A percentile compares a stretch with the other conserved stretches of the same genome.
phyloP scores from a whole-genome alignment of 2,113 vertebrate species.

The Erythrocebus patas region DNA sequence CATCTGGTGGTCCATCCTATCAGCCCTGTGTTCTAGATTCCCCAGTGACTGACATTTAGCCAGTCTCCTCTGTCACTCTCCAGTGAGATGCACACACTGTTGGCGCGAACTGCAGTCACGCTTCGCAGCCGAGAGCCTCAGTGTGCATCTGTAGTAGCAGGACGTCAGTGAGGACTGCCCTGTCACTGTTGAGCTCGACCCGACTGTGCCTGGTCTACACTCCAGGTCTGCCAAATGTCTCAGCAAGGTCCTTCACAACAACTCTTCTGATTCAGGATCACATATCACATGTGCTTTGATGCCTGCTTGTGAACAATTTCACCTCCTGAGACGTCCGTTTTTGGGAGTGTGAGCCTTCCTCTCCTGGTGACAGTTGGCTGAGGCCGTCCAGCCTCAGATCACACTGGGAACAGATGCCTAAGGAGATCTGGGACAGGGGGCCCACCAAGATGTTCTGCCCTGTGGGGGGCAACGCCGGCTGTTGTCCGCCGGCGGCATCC shows the following conservation, averaged over 20 bases:
- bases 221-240: neutral
- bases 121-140: neutral
- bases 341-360: neutral
- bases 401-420: neutral
- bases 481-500: neutral
- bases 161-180: neutral
- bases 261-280: neutral
- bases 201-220: neutral
- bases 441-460: neutral
- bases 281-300: neutral
- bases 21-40: neutral
- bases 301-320: neutral
- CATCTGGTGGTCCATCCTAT: neutral
- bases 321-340: neutral
- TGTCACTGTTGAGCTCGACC: fast-evolving
- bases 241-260: fast-evolving
- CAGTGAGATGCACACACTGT: fast-evolving
- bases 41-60: too few species aligned
- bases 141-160: neutral
- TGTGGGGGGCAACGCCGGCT: too few species aligned
- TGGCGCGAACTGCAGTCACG: neutral
- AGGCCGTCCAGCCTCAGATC: neutral
- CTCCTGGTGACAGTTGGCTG: neutral
- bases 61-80: neutral
- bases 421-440: neutral